Percentiles rank a stretch among this genome's conserved stretches.
phyloP scores from a whole-genome alignment of 35 echinoderm and acorn worm species.

The Amphiura filiformis region DNA sequence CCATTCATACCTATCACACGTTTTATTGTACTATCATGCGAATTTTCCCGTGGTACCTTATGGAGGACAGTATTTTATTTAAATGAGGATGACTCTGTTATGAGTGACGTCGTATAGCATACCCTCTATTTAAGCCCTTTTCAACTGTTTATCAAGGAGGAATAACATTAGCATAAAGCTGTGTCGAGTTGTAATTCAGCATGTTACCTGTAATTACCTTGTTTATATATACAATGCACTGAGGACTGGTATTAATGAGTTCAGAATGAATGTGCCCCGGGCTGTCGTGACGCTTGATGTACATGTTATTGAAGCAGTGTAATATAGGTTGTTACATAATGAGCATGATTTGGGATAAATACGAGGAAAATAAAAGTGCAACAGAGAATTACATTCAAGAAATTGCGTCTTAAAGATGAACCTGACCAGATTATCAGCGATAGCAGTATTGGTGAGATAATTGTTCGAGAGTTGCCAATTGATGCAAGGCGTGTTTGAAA shows the following conservation, averaged over 20 bases:
- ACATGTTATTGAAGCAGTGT: constrained; percentile 5
- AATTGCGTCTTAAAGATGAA: background rate
- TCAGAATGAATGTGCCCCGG: background rate
- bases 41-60: too few relatives aligned
- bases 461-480: background rate
- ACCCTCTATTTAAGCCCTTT: background rate
- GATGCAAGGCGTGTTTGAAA: background rate
- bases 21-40: too few relatives aligned
- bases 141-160: background rate
- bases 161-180: background rate
- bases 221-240: background rate
- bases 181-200: background rate
- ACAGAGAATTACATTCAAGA: too few relatives aligned
- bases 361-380: background rate
- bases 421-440: background rate
- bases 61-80: too few relatives aligned
- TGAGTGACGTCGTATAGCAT: too few relatives aligned
- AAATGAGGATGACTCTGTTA: too few relatives aligned
- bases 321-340: background rate
- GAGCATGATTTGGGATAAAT: background rate
- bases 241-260: background rate
- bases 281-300: background rate
- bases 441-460: background rate
- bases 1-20: too few relatives aligned
- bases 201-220: background rate